Base-by-base conservation (phyloP, 2,888 invertebrate species). In the Agrochola lychnidis region DNA sequence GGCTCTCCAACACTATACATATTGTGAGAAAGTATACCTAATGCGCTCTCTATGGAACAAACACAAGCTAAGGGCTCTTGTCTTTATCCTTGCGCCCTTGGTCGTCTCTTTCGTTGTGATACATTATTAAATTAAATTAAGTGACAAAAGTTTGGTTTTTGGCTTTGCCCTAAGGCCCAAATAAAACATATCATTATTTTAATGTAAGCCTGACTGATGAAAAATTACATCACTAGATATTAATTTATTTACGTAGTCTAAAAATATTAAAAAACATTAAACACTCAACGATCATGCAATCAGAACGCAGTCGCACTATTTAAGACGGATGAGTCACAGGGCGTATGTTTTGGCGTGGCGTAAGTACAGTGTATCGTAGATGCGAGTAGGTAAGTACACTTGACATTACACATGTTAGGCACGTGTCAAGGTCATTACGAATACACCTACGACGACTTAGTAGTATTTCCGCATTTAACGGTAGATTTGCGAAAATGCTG, bases 351-450 rank as follows among this genome's bases (percentile, higher is more conserved):
- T 70, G 73, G 74, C 83, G 78, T 61, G 40, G 59, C 83, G 66
- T 74, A 61, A 14, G 74, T 66, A 25, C 4, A 67, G 30, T 67
- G n/a, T 85, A 62, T 72, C 36, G 12, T n/a, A 9, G 16, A 45
- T 10, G 22, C 30, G 5, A 51, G 7, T 68, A n/a, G 2, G 30
- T 42, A 42, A 42, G 53, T 64, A 78, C 25, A 40, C 48, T 19
- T 51, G 56, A 30, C 64, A 74, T 79, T 80, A 79, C 79, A 56
- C 69, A 36, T 70, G 62, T 76, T 61, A 61, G 42, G 48, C 87
- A 73, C 71, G 76, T 86, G 78, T 77, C 84, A 87, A 88, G 85
- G 87, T 42, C 73, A 45, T 36, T 14, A 40, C 25, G 30, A 71
- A 75, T 79, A 67, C 63, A 64, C 61, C 56, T 57, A 77, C 63